A percentile compares a stretch with the other conserved stretches of the same genome.
These are phyloP conservation scores for Chrysoperla carnea DNA, from an alignment of 1,140 invertebrate genomes.

Conservation along the genomic window DNA sequence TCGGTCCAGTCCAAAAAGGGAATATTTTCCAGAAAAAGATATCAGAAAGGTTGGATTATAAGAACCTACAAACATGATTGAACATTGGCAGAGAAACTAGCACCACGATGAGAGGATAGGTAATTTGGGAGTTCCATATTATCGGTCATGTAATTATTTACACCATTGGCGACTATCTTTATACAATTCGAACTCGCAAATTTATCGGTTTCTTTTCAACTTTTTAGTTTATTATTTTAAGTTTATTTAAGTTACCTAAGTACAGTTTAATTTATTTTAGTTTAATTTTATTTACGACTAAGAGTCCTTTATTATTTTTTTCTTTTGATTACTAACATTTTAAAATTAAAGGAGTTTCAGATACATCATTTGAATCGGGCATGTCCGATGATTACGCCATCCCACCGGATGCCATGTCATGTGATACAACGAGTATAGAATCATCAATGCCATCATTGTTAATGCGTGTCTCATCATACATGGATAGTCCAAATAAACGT, in stretches of 20 bases:
- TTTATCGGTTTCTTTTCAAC: too few species aligned
- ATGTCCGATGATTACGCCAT: conserved; percentile 92
- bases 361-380: conserved; percentile 82
- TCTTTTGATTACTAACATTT: neutral
- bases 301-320: neutral
- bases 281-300: neutral
- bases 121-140: too few species aligned
- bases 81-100: too few species aligned
- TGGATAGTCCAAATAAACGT: conserved; percentile 49
- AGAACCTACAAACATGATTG: too few species aligned
- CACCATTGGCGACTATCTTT: too few species aligned
- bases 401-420: conserved; percentile 77
- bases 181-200: too few species aligned
- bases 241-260: neutral
- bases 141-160: too few species aligned
- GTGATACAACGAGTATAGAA: conserved; percentile 51
- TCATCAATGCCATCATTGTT: conserved; percentile 48
- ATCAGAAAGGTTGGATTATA: too few species aligned
- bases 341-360: conserved; percentile 28
- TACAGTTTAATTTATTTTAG: neutral
- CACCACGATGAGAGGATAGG: too few species aligned
- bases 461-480: conserved; percentile 37
- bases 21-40: too few species aligned
- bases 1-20: too few species aligned
- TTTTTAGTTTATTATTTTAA: too few species aligned